Base-by-base conservation (phyloP, 2,113 vertebrate genomes). In the Hippopotamus amphibius region DNA sequence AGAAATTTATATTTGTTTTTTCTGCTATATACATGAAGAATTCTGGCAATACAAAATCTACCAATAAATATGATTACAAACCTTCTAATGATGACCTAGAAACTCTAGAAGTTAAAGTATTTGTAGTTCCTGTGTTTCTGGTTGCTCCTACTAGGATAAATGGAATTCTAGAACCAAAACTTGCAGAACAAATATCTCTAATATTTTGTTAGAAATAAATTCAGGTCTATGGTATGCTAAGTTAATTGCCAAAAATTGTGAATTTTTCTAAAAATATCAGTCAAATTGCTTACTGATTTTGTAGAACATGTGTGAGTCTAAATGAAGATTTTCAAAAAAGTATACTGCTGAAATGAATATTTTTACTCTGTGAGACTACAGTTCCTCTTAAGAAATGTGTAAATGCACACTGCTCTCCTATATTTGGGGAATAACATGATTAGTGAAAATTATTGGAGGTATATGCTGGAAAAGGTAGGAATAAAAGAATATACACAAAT, bases 151-250 rank as follows among this genome's bases (percentile, higher is more conserved):
- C 19, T 21, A 37, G 4, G 63, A 82, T 77, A 97, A 93, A 66
- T 22, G 2, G 33, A 93, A 81, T 81, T 96, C 65, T 65, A 93
- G 79, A 95, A 26, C 13, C 76, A 43, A 65, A 63, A 90, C 16
- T 89, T 26, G 37, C 7, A 96, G 28, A 74, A 46, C 5, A 77
- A 90, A 17, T n/a, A 16, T 87, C 76, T 79, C 48, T 21, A 77
- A 91, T 2, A 80, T n/a, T 91, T 93, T 91, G 61, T 93, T 71
- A 88, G 24, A 91, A 41, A 82, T 91, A 43, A 97, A 93, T 57
- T 83, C 26, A 96, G 37, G 24, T 71, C 87, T 33, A 91, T 53
- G 28, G 13, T 55, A 91, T 84, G 63, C 24, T 7, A 66, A 91
- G 16, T 90, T 50, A 77, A 88, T 55, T 11, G 43, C n/a, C 30